phyloP scores from a whole-genome alignment of 1,140 invertebrate species.

The Calliopsis andreniformis region DNA sequence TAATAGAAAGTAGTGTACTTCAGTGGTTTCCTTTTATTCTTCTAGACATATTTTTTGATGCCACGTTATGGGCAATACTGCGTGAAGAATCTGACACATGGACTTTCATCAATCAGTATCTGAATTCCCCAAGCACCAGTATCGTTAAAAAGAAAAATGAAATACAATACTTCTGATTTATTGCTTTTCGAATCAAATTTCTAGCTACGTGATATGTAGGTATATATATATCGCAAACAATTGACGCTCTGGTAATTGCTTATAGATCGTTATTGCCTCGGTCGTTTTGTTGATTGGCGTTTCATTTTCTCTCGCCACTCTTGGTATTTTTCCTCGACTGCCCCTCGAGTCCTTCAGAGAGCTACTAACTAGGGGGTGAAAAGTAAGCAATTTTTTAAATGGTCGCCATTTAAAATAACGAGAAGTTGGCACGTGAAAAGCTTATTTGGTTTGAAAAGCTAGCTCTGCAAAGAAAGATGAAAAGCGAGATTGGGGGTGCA shows the following conservation, averaged over 20 bases:
- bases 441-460: neutral
- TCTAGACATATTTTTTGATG: no score
- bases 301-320: neutral
- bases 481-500: no score
- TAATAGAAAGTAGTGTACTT: no score
- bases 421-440: neutral
- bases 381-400: conserved; percentile 21
- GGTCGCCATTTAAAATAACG: neutral
- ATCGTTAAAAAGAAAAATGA: neutral
- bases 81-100: neutral
- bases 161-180: neutral
- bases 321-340: neutral
- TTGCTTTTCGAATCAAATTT: neutral
- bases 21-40: no score
- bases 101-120: neutral
- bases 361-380: neutral
- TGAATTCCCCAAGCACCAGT: neutral
- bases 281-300: neutral
- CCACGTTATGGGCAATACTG: no score
- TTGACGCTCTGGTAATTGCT: neutral
- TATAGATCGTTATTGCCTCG: neutral
- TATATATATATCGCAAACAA: no score
- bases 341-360: neutral
- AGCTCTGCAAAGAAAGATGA: neutral
- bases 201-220: no score